Evolutionary conservation across 2,888 invertebrate species (phyloP).

Genomic region (Oxystoma pomonae): DNA sequence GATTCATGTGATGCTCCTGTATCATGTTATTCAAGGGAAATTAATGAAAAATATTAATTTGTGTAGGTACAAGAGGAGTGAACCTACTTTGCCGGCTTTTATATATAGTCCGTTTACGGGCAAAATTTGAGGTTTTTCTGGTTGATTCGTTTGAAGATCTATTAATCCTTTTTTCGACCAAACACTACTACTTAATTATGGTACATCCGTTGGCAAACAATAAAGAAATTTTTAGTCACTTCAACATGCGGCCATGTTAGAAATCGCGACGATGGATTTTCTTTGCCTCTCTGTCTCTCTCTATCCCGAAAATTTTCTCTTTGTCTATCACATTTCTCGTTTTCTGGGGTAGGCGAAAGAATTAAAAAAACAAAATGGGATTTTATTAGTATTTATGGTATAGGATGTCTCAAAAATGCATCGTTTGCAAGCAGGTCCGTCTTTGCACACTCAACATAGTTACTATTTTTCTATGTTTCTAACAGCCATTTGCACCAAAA

Average conservation of each 20-base stretch:
- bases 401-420: too few species aligned
- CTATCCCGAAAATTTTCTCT: too few species aligned
- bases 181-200: conserved; percentile 52
- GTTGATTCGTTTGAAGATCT: conserved; percentile 8
- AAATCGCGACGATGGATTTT: conserved; percentile 24
- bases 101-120: conserved; percentile 2
- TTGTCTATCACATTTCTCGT: too few species aligned
- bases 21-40: conserved; percentile 42
- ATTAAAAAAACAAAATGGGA: too few species aligned
- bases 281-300: conserved; percentile 8
- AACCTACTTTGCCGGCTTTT: conserved; percentile 19
- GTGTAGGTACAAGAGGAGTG: conserved; percentile 14
- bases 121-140: neutral
- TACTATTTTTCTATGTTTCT: too few species aligned
- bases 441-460: too few species aligned
- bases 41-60: conserved; percentile 23
- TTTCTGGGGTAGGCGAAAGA: too few species aligned
- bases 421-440: too few species aligned
- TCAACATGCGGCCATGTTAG: conserved; percentile 82
- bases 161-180: conserved; percentile 38
- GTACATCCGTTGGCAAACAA: conserved; percentile 66
- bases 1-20: conserved; percentile 55
- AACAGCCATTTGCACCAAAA: too few species aligned
- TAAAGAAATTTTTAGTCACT: conserved; percentile 72
- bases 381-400: too few species aligned